phyloP scores from a whole-genome alignment of 1,140 invertebrate species.

The Hyles euphorbiae region DNA sequence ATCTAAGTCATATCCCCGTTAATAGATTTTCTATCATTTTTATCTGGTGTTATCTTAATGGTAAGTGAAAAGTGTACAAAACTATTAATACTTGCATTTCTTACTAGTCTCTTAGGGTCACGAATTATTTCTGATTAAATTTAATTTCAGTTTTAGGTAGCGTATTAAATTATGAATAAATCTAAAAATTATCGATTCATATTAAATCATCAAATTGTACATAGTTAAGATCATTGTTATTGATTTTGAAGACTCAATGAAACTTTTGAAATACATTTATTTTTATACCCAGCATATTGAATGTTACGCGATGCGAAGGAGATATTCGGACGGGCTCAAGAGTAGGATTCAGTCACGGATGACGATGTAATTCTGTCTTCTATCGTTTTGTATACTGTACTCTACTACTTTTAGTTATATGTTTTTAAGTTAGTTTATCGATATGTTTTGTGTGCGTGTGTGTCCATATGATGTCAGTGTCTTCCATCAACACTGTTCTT shows the following conservation, averaged over 20 bases:
- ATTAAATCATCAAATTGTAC: constrained; percentile 25
- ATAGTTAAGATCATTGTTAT: constrained; percentile 40
- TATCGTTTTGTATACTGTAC: constrained; percentile 18
- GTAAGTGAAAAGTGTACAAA: constrained; percentile 71
- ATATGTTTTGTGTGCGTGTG: constrained; percentile 6
- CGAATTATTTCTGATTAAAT: constrained; percentile 32
- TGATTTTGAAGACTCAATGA: constrained; percentile 35
- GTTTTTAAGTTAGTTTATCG: constrained; percentile 9
- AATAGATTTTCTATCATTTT: constrained; percentile 64
- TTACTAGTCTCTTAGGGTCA: constrained; percentile 71
- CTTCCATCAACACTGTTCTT: constrained; percentile 62
- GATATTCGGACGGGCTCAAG: no score
- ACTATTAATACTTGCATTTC: constrained; percentile 69
- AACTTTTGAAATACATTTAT: constrained; percentile 60
- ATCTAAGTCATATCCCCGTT: constrained; percentile 70
- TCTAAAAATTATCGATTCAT: constrained; percentile 11
- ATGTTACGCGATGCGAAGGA: constrained; percentile 45
- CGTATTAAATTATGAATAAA: neutral
- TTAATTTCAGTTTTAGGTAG: constrained; percentile 12
- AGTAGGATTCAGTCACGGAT: constrained; percentile 17
- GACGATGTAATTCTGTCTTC: constrained; percentile 22
- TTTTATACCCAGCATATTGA: constrained; percentile 70
- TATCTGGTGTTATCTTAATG: constrained; percentile 70
- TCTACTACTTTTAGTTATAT: constrained; percentile 12
- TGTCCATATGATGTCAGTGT: constrained; percentile 35